phyloP scores from a whole-genome alignment of 2,113 vertebrate genomes.

The Dicentrarchus labrax region DNA sequence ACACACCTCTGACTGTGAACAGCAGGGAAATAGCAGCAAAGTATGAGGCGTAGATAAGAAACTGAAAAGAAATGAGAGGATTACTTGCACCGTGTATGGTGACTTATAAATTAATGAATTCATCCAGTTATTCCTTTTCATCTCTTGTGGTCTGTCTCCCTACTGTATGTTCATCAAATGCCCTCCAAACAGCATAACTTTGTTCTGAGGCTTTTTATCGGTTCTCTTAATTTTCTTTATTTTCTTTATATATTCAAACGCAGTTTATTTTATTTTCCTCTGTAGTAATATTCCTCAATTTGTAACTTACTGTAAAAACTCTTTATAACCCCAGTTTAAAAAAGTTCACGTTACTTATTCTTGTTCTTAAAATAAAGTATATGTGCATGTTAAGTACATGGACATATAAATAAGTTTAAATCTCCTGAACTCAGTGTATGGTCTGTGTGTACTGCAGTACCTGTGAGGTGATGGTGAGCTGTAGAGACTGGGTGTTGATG shows the following conservation, averaged over 20 bases:
- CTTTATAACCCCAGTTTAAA: background rate
- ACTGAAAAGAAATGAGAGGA: conserved; percentile 38
- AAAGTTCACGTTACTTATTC: background rate
- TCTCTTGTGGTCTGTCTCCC: background rate
- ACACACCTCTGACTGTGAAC: conserved; percentile 60
- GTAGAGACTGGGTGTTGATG: conserved; percentile 86
- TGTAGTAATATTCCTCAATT: background rate
- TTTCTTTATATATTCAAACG: background rate
- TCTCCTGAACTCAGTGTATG: background rate
- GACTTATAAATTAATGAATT: background rate
- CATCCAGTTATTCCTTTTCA: background rate
- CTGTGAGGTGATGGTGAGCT: conserved; percentile 87
- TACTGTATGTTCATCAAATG: background rate
- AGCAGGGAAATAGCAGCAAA: conserved; percentile 58
- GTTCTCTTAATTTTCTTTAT: background rate
- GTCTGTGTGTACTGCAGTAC: conserved; percentile 64
- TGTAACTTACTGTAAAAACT: background rate
- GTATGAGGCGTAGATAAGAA: conserved; percentile 53
- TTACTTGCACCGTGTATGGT: background rate
- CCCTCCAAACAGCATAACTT: background rate
- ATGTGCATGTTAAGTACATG: background rate
- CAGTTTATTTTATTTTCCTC: background rate
- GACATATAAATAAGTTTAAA: no score
- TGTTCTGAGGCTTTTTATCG: background rate
- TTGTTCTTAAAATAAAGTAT: no score